Evolutionary conservation across 1,140 invertebrate genomes (phyloP), one percentile per base, ranked within the genome.

Genomic region (Tenebrio molitor): DNA sequence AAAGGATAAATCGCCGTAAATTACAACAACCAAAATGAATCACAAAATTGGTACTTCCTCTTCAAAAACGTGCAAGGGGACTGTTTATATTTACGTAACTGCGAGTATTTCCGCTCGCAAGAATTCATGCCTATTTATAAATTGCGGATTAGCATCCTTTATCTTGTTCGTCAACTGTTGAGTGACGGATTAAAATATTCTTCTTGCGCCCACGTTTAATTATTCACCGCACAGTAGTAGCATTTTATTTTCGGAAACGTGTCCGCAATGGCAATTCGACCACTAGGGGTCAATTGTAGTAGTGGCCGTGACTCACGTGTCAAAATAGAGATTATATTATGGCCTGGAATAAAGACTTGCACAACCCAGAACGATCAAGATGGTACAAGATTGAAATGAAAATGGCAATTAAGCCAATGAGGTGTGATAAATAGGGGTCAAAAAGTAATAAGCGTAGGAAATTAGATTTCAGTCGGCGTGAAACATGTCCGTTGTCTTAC

Each of bases 171-270:
- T 8, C 25, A 29, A 29, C 8, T 29, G 25, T 41, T 41, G 12
- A 41, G 41, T 3, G 3, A 29, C 8, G 25, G 8, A 29, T 50
- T 21, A 50, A 50, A 19, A 29, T 58, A 34, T 29, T 15, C 50
- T 58, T 58, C n/a, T 14, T 29, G 12, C 23, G 15, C 50, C 23
- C 12, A 58, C 50, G 23, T 29, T 58, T 23, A 58, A 29, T 58
- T 58, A 58, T 58, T 58, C 50, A 29, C n/a, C 50, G 14, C 50
- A 58, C 50, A 29, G 8, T 50, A 50, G 44, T 50, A 53, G 23
- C 46, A 53, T 58, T 58, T 58, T 58, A 58, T 58, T 58, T 58
- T 14, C 15, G 12, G 2, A 15, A 33, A 58, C 50, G 50, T 58
- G 50, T 17, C 23, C 29, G 5, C 14, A 12, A 58, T 58, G 50